phyloP scores from a whole-genome alignment of 1,140 invertebrate species.

The Drosophila grimshawi region DNA sequence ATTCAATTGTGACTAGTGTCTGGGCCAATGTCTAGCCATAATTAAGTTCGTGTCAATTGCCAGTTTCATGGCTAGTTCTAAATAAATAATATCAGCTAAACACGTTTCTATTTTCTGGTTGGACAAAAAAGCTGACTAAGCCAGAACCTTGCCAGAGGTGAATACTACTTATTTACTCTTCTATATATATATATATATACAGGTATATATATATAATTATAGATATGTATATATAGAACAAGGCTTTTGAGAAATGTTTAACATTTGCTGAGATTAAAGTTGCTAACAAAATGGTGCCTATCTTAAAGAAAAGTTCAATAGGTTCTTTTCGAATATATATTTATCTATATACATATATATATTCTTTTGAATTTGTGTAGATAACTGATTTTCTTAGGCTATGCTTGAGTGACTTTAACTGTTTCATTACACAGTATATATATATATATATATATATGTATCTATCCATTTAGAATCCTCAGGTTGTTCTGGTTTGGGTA shows the following conservation, averaged over 20 bases:
- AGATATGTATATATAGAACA: too few relatives aligned
- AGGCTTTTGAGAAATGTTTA: too few relatives aligned
- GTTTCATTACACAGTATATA: background rate
- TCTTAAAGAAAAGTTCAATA: too few relatives aligned
- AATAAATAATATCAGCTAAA: slow-evolving; percentile 1
- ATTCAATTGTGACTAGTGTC: slow-evolving; percentile 55
- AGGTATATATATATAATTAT: too few relatives aligned
- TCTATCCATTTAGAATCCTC: background rate
- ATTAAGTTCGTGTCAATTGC: slow-evolving; percentile 39
- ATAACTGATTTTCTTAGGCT: too few relatives aligned
- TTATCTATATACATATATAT: too few relatives aligned
- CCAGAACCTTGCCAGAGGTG: background rate
- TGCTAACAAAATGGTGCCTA: too few relatives aligned
- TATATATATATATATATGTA: background rate
- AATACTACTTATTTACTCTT: background rate
- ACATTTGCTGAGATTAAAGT: too few relatives aligned
- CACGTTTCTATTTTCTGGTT: background rate
- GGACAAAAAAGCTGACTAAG: background rate
- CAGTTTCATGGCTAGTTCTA: background rate
- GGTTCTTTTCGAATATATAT: too few relatives aligned
- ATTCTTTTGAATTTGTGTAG: too few relatives aligned
- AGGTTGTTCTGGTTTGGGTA: slow-evolving; percentile 13
- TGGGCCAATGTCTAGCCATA: slow-evolving; percentile 57
- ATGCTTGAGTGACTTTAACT: too few relatives aligned
- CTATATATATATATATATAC: background rate